These are phyloP conservation scores for Laupala kohalensis DNA, from an alignment of 1,140 invertebrate genomes.

Conservation along the genomic window DNA sequence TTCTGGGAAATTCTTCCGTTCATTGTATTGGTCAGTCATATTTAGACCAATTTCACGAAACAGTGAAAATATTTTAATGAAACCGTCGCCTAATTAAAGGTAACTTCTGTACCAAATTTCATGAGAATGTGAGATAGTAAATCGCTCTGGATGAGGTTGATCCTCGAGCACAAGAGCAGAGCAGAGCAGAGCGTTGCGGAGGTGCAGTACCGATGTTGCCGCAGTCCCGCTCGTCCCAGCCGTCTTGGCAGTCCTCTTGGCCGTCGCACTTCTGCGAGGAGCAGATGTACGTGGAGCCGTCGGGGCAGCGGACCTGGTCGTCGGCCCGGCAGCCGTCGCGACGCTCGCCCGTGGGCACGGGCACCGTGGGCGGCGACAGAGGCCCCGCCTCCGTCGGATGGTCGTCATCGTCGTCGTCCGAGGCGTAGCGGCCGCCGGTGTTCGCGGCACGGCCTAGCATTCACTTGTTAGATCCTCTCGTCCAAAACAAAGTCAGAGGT, in stretches of 20 bases:
- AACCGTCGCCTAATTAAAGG: no score
- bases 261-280: slow-evolving; percentile 42
- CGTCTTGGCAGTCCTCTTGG: slow-evolving; percentile 38
- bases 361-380: background rate
- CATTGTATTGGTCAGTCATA: no score
- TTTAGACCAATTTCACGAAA: no score
- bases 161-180: no score
- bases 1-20: no score
- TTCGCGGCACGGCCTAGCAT: no score
- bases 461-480: no score
- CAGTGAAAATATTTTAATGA: no score
- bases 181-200: background rate
- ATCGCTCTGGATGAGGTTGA: no score
- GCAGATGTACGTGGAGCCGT: slow-evolving; percentile 30
- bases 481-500: no score
- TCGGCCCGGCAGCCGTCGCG: slow-evolving; percentile 34
- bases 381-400: background rate
- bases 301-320: slow-evolving; percentile 33
- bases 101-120: no score
- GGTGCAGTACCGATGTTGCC: slow-evolving; percentile 8
- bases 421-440: background rate
- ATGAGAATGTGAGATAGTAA: no score
- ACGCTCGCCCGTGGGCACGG: background rate
- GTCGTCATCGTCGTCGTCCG: background rate
- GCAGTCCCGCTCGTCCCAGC: slow-evolving; percentile 40